Percentiles rank a stretch among this genome's conserved stretches.
phyloP scores from a whole-genome alignment of 2,797 vertebrate genomes.

The Epinephelus coioides region DNA sequence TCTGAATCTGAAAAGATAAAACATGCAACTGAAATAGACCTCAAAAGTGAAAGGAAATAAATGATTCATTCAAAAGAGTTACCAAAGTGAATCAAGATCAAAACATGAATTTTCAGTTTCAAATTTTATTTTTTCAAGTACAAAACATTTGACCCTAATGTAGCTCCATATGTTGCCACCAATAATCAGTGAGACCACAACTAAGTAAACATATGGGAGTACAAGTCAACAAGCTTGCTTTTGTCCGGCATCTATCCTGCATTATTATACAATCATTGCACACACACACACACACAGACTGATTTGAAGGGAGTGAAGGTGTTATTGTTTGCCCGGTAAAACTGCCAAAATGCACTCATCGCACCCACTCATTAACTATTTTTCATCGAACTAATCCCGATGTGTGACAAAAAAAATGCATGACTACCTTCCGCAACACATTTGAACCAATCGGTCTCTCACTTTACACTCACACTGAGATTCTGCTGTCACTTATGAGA shows the following conservation, averaged over 20 bases:
- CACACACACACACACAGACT: not conserved
- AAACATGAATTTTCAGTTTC: no score
- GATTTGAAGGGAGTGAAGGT: constrained; percentile 15
- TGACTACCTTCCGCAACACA: constrained; percentile 18
- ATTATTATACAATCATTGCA: not conserved
- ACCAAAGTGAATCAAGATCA: no score
- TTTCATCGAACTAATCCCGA: constrained; percentile 35
- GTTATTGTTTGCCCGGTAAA: constrained; percentile 23
- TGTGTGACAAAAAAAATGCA: constrained; percentile 12
- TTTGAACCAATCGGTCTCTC: constrained; percentile 37
- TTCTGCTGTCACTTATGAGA: constrained; percentile 43
- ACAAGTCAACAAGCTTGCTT: not conserved
- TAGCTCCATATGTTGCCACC: not conserved
- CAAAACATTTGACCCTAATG: no score
- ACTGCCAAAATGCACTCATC: constrained; percentile 29
- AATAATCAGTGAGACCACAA: not conserved
- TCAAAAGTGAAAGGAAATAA: no score
- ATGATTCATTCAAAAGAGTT: no score
- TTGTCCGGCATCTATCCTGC: not conserved
- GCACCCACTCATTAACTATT: constrained; percentile 39
- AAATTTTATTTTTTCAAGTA: no score
- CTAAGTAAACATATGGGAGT: not conserved
- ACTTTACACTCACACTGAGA: constrained; percentile 27
- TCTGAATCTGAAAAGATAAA: no score
- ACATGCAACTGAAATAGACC: no score